Base-by-base conservation (phyloP, 2,888 invertebrate genomes). In the Elysia crispata region DNA sequence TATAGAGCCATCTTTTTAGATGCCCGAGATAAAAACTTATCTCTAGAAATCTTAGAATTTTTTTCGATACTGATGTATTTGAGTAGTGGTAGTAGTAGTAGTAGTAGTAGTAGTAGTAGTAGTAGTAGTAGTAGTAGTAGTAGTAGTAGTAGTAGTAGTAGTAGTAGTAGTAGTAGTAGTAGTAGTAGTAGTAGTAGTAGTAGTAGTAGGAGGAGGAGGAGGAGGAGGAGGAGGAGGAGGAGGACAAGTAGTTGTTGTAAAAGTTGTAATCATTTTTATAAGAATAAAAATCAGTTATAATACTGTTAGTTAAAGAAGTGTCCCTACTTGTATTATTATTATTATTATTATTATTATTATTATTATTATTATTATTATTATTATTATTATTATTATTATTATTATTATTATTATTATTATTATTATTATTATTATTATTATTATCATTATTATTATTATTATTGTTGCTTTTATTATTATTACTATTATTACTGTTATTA, bases 111-210 rank as follows among this genome's bases (percentile, higher is more conserved):
- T 70, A 70, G 70, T 70, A 70, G 70, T 70, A 70, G 8, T 49
- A 70, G 70, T 70, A 70, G 70, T 70, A 70, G 70, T 70, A 70
- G 70, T 70, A 70, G 70, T 70, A 70, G 70, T 70, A 70, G 70
- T 49, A 70, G 70, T 70, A 70, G 70, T 70, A 70, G 70, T 70
- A 70, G 70, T 70, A 70, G 70, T 49, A 70, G 70, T 70, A 70
- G 70, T 70, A 70, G 70, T 70, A 70, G 70, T 70, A 70, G 70
- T 20, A 70, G 70, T 70, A 41, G 70, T 70, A 70, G 49, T 70
- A 70, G 70, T 70, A 49, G 70, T 49, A 70, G 70, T 70, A 70
- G n/a, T n/a, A n/a, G n/a, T n/a, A n/a, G n/a, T n/a, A n/a, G n/a
- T n/a, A n/a, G n/a, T n/a, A n/a, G n/a, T n/a, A n/a, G n/a, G n/a